Evolutionary conservation across 2,888 invertebrate genomes (phyloP).

Genomic region (Tenthredo amoena): DNA sequence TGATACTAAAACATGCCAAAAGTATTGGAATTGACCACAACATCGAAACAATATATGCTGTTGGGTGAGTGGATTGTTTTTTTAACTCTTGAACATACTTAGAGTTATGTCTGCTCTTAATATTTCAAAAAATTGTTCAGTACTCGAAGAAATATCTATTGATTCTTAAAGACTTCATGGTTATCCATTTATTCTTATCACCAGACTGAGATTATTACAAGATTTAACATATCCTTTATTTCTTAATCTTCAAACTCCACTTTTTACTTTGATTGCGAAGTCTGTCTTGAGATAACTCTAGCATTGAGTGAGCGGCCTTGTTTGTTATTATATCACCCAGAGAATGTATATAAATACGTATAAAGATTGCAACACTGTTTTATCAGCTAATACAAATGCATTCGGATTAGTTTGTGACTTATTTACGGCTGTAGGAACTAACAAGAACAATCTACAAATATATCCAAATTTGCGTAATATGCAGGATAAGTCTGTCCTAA

Average conservation of each 20-base stretch:
- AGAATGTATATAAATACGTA: conserved; percentile 19
- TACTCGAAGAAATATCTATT: neutral
- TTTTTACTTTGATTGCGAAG: neutral
- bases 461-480: neutral
- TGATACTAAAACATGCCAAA: conserved; percentile 80
- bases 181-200: neutral
- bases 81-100: neutral
- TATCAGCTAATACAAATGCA: neutral
- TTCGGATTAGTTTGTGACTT: neutral
- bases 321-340: conserved; percentile 1
- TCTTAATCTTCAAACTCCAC: neutral
- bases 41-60: conserved; percentile 81
- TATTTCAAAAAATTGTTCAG: neutral
- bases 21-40: conserved; percentile 78
- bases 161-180: neutral
- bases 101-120: neutral
- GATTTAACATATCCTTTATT: neutral
- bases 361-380: neutral
- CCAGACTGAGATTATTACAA: neutral
- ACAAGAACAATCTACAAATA: neutral
- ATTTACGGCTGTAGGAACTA: neutral
- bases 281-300: neutral
- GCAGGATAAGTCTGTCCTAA: neutral
- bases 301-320: conserved; percentile 6
- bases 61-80: conserved; percentile 79